Evolutionary conservation across 1,140 invertebrate genomes (phyloP).

Genomic region (Metopolophium dirhodum): DNA sequence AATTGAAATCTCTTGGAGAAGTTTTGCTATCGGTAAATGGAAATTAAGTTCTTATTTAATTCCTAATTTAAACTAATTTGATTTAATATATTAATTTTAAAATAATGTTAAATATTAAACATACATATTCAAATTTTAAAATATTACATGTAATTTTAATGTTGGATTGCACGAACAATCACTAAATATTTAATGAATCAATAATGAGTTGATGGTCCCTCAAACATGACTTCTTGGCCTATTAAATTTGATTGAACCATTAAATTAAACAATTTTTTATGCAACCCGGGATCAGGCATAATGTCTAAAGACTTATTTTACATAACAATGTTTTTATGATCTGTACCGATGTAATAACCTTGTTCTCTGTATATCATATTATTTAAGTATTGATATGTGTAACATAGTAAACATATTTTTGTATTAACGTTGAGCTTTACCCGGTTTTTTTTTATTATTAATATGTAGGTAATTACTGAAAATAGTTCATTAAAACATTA

Average conservation of each 20-base stretch:
- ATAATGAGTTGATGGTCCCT: background rate
- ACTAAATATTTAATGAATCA: background rate
- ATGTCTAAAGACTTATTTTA: background rate
- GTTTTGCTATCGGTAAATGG: conserved; percentile 7
- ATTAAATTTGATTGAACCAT: background rate
- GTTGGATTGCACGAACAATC: background rate
- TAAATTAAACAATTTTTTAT: background rate
- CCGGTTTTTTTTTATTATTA: too few relatives aligned
- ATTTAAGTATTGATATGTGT: background rate
- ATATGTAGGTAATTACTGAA: background rate
- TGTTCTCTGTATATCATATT: background rate
- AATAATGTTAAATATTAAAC: background rate
- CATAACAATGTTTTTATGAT: background rate
- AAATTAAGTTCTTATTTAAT: background rate
- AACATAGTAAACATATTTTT: background rate
- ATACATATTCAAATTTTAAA: background rate
- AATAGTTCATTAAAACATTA: background rate
- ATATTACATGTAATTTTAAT: background rate
- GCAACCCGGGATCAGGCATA: background rate
- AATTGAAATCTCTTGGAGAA: background rate
- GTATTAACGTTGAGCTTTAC: background rate
- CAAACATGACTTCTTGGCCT: background rate
- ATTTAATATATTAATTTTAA: background rate
- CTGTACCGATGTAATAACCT: background rate
- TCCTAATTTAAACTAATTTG: background rate